Base-by-base conservation (phyloP, 2,797 vertebrate genomes). In the Siniperca undulata region DNA sequence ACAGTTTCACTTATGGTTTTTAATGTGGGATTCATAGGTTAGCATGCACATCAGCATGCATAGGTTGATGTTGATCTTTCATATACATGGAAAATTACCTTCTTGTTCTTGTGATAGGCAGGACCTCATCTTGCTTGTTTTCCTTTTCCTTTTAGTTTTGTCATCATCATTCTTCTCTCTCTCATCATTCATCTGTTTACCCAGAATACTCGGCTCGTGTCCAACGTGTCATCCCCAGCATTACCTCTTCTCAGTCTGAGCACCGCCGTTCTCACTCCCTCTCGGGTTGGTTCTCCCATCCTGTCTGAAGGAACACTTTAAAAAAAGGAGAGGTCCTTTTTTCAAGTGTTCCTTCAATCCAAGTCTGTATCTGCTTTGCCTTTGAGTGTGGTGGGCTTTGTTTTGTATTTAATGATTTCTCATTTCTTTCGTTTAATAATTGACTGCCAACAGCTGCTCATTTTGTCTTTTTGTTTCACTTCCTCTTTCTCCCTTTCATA, bases 181-280 rank as follows among this genome's bases (percentile, higher is more conserved):
- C 74, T 80, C 77, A 91, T 86, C 74, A 74, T 89, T 88, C 90
- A 87, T 93, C 80, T 91, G 64, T 93, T 92, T 91, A 88, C 88
- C 92, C 93, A 95, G 96, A 95, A 78, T 96, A 93, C 91, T 95
- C 90, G n/a, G 95, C 96, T 85, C 94, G 94, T 70, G 92, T 92
- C 90, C 92, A 90, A 86, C 89, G 89, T 81, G 88, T 94, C 91
- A 90, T 82, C 85, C 91, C 91, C 77, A 92, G 88, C 89, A 93
- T 92, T 86, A 92, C 84, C 61, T 86, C 90, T 74, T 88, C 94
- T 89, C 92, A 94, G 90, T 94, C 92, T 88, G 93, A 94, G 72
- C 92, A 91, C 76, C 92, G 58, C 14, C 91, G 91, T 70, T 95
- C 93, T 93, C 90, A 89, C 88, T 95, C 94, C 80, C 91, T 94